phyloP scores from a whole-genome alignment of 2,888 invertebrate species.

The Anticlea derivata region DNA sequence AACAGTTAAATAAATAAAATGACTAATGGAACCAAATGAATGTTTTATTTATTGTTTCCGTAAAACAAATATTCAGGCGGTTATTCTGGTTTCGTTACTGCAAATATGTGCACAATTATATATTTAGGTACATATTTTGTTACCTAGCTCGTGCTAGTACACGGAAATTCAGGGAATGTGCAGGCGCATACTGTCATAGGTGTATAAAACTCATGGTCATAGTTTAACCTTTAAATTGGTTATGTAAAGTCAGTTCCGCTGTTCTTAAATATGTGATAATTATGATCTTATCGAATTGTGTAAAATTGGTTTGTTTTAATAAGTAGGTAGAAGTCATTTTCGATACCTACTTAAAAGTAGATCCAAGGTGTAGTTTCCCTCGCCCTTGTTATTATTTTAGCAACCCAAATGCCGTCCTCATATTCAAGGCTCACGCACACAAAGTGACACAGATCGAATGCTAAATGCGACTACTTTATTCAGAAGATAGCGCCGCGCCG shows the following conservation, averaged over 20 bases:
- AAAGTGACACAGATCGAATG: constrained; percentile 22
- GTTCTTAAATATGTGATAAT: too few relatives aligned
- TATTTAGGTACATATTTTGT: too few relatives aligned
- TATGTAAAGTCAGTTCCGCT: too few relatives aligned
- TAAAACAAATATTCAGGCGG: constrained; percentile 11
- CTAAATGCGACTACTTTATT: constrained; percentile 13
- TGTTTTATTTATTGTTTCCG: constrained; percentile 19
- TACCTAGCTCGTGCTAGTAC: too few relatives aligned
- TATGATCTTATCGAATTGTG: too few relatives aligned
- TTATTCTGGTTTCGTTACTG: constrained; percentile 10
- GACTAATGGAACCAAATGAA: constrained; percentile 10
- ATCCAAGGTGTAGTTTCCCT: constrained; percentile 14
- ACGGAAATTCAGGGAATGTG: too few relatives aligned
- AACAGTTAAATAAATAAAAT: constrained; percentile 14
- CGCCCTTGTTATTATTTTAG: constrained; percentile 19
- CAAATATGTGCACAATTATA: neutral
- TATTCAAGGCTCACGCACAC: constrained; percentile 5
- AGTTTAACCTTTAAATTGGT: too few relatives aligned
- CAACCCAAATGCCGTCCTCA: constrained; percentile 20
- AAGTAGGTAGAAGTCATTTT: too few relatives aligned
- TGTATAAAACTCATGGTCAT: too few relatives aligned
- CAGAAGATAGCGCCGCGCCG: neutral
- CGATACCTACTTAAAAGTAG: too few relatives aligned
- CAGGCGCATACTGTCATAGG: too few relatives aligned
- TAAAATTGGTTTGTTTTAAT: too few relatives aligned